A percentile compares a stretch with the other conserved stretches of the same genome.
phyloP scores from a whole-genome alignment of 2,113 vertebrate species.

The Phyllostomus hastatus region DNA sequence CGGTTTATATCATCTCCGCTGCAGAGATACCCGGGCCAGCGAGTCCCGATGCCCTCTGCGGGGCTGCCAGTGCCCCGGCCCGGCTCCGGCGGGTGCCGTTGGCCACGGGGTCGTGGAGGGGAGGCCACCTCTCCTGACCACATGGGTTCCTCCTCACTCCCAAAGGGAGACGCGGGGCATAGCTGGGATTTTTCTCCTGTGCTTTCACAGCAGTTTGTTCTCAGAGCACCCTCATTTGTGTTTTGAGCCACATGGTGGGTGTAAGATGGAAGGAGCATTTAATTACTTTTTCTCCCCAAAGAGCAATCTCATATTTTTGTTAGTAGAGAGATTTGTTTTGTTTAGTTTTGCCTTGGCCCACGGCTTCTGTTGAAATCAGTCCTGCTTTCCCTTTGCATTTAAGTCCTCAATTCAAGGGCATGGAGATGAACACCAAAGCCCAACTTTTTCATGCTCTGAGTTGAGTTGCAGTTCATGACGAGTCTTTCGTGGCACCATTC shows the following conservation, averaged over 20 bases:
- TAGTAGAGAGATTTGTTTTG: background rate
- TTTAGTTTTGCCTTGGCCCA: constrained; percentile 46
- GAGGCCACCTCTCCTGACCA: background rate
- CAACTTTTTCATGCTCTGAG: background rate
- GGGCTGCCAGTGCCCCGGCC: background rate
- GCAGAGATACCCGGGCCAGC: background rate
- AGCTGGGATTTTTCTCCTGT: constrained; percentile 52
- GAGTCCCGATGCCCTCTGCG: background rate
- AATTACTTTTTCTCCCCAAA: constrained; percentile 30
- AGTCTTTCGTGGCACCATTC: background rate
- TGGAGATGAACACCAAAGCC: background rate
- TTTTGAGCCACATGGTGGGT: background rate
- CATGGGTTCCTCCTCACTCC: background rate
- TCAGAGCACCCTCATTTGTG: constrained; percentile 42
- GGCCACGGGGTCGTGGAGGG: background rate
- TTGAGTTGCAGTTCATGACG: background rate
- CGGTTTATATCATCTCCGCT: background rate
- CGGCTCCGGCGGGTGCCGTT: background rate
- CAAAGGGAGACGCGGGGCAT: constrained; percentile 54
- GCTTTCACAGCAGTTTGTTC: constrained; percentile 41
- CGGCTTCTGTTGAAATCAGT: constrained; percentile 39
- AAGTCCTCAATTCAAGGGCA: background rate
- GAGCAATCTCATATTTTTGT: constrained; percentile 34
- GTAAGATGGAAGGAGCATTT: constrained; percentile 34
- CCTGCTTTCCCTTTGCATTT: background rate